phyloP scores from a whole-genome alignment of 2,888 invertebrate genomes.

The Tanytarsus gracilentus region DNA sequence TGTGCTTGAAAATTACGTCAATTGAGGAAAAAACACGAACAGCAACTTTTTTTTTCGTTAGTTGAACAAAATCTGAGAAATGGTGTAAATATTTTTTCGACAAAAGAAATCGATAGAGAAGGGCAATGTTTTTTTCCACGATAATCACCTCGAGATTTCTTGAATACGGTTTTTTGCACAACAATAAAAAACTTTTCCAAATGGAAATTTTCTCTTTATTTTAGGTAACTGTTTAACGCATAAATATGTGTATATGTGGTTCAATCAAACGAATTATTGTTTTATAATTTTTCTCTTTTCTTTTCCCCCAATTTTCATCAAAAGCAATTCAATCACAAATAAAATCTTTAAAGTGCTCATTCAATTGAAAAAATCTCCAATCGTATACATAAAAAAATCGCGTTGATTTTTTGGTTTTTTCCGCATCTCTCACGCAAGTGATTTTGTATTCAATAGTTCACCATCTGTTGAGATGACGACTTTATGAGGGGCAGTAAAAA shows the following conservation, averaged over 20 bases:
- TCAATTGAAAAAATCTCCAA: conserved; percentile 5
- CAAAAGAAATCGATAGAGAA: too few relatives aligned
- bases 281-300: background rate
- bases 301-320: background rate
- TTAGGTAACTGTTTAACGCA: background rate
- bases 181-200: background rate
- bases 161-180: too few relatives aligned
- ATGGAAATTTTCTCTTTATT: background rate
- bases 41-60: background rate
- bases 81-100: conserved; percentile 4
- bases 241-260: background rate
- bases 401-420: background rate
- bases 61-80: background rate
- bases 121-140: too few relatives aligned
- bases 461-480: too few relatives aligned
- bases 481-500: too few relatives aligned
- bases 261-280: background rate
- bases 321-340: background rate
- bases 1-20: conserved; percentile 16
- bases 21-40: conserved; percentile 24
- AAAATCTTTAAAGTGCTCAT: conserved; percentile 13
- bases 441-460: conserved; percentile 3
- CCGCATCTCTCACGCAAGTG: background rate
- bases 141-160: too few relatives aligned
- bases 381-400: background rate